These are phyloP conservation scores for Corythornis cristatus DNA, from an alignment of 2,113 vertebrate species.

Conservation along the genomic window DNA sequence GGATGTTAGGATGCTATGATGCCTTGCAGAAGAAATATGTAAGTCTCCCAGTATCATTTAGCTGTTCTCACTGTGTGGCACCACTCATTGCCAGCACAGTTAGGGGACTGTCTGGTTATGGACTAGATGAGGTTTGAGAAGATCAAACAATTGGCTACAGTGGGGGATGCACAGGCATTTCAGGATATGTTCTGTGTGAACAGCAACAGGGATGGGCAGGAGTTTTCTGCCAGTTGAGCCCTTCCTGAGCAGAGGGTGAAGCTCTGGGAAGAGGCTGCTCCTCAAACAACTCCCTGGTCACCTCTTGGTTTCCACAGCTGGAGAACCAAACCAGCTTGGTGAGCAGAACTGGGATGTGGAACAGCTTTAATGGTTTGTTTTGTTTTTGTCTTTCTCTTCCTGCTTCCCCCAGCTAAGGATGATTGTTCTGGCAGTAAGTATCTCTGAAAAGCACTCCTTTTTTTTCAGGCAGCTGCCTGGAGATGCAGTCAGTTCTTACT, in stretches of 20 bases:
- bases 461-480: not conserved
- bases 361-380: not conserved
- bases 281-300: not conserved
- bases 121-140: not conserved
- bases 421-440: constrained; percentile 92
- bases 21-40: constrained; percentile 95
- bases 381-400: constrained; percentile 25
- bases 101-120: not conserved
- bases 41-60: constrained; percentile 69
- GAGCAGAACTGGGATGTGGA: not conserved
- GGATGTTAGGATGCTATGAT: constrained; percentile 96
- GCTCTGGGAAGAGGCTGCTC: not conserved
- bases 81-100: not conserved
- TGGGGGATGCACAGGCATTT: not conserved
- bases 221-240: not conserved
- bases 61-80: not conserved
- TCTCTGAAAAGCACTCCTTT: not conserved
- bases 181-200: not conserved
- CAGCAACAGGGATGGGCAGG: not conserved
- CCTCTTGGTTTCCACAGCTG: not conserved
- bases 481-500: not conserved
- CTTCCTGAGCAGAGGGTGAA: not conserved
- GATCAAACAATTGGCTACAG: not conserved
- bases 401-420: constrained; percentile 83
- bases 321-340: not conserved